phyloP scores from a whole-genome alignment of 2,113 vertebrate species.

The Tupaia tana region DNA sequence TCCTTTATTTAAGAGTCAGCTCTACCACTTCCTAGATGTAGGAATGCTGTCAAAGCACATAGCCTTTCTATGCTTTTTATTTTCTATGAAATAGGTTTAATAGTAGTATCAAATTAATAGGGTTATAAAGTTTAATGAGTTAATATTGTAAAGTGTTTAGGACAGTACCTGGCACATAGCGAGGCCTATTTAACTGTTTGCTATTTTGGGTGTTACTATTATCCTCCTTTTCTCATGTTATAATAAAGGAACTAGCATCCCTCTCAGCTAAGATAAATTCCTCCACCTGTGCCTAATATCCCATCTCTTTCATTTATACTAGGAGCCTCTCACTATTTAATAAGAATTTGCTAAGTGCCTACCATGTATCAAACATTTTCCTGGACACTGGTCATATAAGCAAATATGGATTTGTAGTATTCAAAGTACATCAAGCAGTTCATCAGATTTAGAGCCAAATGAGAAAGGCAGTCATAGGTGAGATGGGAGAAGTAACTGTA shows the following conservation, averaged over 20 bases:
- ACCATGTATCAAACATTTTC: not conserved
- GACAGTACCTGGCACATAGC: not conserved
- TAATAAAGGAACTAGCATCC: conserved; percentile 16
- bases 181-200: not conserved
- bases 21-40: not conserved
- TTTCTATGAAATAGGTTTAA: conserved; percentile 11
- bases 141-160: not conserved
- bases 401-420: not conserved
- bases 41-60: not conserved
- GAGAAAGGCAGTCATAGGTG: not conserved
- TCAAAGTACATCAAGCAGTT: conserved; percentile 3
- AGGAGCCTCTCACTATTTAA: not conserved
- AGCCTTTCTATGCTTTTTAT: not conserved
- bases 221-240: not conserved
- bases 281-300: not conserved
- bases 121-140: not conserved
- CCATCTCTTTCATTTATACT: not conserved
- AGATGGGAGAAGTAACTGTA: not conserved
- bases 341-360: not conserved
- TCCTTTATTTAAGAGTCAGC: conserved; percentile 24
- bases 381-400: not conserved
- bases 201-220: not conserved
- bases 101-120: not conserved
- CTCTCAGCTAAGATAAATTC: conserved; percentile 6
- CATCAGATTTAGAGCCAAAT: not conserved